These are phyloP conservation scores for human (Homo sapiens) DNA, from an alignment of 2,113 vertebrate genomes.

Conservation along the genomic window DNA sequence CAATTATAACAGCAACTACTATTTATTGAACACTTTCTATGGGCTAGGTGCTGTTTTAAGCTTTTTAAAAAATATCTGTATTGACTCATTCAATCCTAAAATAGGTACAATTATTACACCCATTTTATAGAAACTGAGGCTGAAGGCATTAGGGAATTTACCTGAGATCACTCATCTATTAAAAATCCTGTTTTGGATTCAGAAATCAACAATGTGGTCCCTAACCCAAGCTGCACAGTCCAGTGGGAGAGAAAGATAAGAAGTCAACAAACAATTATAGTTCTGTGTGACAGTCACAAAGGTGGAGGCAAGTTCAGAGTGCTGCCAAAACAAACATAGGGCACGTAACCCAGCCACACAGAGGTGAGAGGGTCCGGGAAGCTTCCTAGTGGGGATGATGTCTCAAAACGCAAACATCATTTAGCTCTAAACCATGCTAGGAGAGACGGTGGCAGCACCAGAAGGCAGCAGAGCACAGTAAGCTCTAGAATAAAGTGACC, in stretches of 20 bases:
- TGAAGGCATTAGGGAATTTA: conserved; percentile 1
- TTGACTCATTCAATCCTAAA: conserved; percentile 6
- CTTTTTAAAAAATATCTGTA: background rate
- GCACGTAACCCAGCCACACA: background rate
- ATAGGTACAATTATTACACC: background rate
- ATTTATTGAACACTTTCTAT: background rate
- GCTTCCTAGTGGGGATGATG: background rate
- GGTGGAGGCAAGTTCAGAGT: background rate
- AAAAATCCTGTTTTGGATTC: conserved; percentile 2
- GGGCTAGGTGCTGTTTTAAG: background rate
- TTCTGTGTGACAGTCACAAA: background rate
- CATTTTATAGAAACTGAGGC: background rate
- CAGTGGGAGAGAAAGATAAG: background rate
- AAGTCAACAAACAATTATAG: background rate
- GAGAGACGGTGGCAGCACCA: background rate
- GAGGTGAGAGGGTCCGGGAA: background rate
- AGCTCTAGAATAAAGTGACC: background rate
- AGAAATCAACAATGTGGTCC: conserved; percentile 16
- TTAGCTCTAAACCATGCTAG: background rate
- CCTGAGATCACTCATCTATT: background rate
- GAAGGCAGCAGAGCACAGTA: background rate
- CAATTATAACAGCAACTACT: background rate
- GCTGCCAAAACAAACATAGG: background rate
- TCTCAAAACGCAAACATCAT: background rate
- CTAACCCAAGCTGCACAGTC: background rate